Evolutionary conservation across 1,140 invertebrate genomes (phyloP), one percentile per base, ranked within the genome.

Genomic region (Macrobrachium nipponense): DNA sequence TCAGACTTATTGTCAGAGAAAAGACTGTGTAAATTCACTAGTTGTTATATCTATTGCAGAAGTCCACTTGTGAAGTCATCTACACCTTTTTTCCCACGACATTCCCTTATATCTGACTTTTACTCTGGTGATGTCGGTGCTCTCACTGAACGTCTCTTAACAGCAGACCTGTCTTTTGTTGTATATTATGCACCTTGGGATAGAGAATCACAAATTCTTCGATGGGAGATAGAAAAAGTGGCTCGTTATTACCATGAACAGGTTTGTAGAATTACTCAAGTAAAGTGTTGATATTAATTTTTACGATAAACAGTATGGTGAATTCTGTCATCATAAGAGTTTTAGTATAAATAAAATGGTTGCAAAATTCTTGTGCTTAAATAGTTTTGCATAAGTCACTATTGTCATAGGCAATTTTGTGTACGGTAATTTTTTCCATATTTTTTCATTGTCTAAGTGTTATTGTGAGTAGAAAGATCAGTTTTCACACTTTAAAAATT

Each of bases 151-250:
- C 68, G 88, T 14, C 77, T 90, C 12, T 78, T 77, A 11, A 87
- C 90, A 68, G 87, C 89, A 20, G 90, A 91, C 80, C 82, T 90
- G 6, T 87, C 90, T 6, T 90, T 92, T 78, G 90, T 92, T 68
- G 91, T 92, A 90, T 92, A 91, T 87, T 92, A 92, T 89, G 92
- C 92, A 11, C 92, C 92, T 0, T 93, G 92, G 92, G 92, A 92
- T 90, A 89, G 91, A 15, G 87, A 90, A 64, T 92, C 90, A 15
- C 90, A 91, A 83, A 72, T 89, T 36, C 88, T 90, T 0, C 88
- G 89, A 77, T 87, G 87, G 72, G 92, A 92, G 87, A 91, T 91
- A 89, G 89, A 91, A 72, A 91, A 90, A 70, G 91, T 91, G 85
- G 91, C 92, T 1, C 90, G 89, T 78, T 90, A 90, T 88, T 89